Conservation (phyloP, 2,888 invertebrate species). For the Cephus runcator region DNA sequence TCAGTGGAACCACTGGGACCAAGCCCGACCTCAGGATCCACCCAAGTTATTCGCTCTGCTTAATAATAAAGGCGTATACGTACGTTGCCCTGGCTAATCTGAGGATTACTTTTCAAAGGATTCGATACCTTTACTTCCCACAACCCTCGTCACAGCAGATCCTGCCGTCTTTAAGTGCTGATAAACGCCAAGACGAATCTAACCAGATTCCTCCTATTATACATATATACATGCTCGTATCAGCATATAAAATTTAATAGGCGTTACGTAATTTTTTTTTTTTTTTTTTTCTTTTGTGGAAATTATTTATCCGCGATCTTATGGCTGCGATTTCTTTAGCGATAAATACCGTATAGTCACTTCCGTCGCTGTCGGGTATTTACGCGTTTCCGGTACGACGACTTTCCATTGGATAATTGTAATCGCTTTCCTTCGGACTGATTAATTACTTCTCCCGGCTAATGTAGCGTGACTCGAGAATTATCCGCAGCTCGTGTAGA, state of each 20-base stretch:
- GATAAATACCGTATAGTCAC: background rate
- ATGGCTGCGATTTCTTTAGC: background rate
- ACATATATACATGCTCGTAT: background rate
- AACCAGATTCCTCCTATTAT: background rate
- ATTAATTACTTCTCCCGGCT: background rate
- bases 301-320: background rate
- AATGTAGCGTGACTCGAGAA: background rate
- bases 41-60: constrained; percentile 44
- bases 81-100: background rate
- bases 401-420: background rate
- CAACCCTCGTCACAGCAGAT: background rate
- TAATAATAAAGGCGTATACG: constrained; percentile 42
- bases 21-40: constrained; percentile 47
- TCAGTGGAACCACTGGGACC: constrained; percentile 45
- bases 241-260: background rate
- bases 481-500: no score
- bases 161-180: background rate
- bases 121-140: background rate
- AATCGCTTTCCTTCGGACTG: background rate
- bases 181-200: background rate
- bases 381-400: background rate
- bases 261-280: background rate
- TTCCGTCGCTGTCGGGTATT: background rate
- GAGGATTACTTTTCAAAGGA: background rate
- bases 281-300: background rate